Evolutionary conservation across 2,113 vertebrate genomes (phyloP), one percentile per base, ranked within the genome.

Genomic region (Rhinoderma darwinii): DNA sequence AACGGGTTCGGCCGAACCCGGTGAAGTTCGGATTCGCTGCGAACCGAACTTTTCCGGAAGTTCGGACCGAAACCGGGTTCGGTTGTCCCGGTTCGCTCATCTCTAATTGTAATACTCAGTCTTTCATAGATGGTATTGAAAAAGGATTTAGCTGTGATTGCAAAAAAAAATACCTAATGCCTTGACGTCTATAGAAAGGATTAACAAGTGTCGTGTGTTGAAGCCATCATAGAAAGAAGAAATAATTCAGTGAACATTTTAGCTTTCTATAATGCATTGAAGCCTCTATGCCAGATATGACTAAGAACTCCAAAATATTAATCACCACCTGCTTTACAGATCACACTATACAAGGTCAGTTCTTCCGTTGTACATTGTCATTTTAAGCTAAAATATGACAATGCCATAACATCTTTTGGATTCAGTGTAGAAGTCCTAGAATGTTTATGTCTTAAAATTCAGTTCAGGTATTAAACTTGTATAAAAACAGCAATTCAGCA

Each of bases 261-360:
- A 75, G 73, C 39, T 75, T 75, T 22, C 25, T 43, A 43, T 75
- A 75, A 75, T 75, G 73, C 73, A 75, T 43, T 75, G 39, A 75
- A 44, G 15, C 22, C 43, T 43, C 56, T 39, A 75, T 75, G 73
- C 73, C 73, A 75, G 73, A n/a, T 75, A 43, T 41, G 37, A 35
- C 43, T 37, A 75, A n/a, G 73, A 75, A 43, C 44, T 37, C 73
- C 73, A 75, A 75, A 75, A 22, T 44, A 75, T 75, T 75, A 75
- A 75, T 75, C 73, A 75, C 73, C 73, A 75, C 73, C 73, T 75
- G 73, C 44, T 75, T 75, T 44, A 75, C 11, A 43, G 73, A 75
- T 75, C 39, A 22, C 25, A 75, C 43, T 43, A 43, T 75, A 75
- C 73, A 41, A 75, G 73, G 37, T 41, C 39, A 43, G 39, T 25